A percentile compares a stretch with the other conserved stretches of the same genome.
Evolutionary conservation across 1,140 invertebrate species (phyloP).

Genomic region (Belonocnema kinseyi): DNA sequence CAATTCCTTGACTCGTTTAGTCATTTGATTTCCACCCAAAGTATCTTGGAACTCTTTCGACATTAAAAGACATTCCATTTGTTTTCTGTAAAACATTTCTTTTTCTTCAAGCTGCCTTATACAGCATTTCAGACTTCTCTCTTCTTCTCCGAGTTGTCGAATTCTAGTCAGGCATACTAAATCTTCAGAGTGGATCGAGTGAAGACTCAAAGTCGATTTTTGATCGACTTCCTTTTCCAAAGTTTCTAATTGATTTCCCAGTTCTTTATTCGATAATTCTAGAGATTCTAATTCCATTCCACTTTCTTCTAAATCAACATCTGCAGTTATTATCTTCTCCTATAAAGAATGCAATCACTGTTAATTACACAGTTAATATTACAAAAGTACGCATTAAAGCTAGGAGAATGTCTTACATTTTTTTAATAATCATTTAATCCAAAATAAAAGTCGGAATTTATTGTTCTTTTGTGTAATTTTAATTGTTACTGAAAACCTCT

Average conservation of each 20-base stretch:
- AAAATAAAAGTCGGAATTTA: neutral
- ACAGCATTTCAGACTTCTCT: constrained; percentile 59
- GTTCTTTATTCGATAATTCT: constrained; percentile 58
- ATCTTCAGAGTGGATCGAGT: constrained; percentile 65
- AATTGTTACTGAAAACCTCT: constrained; percentile 2
- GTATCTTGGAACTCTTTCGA: constrained; percentile 36
- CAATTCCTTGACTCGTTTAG: constrained; percentile 26
- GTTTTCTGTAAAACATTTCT: constrained; percentile 56
- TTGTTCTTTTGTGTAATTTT: neutral
- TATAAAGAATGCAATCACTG: constrained; percentile 37
- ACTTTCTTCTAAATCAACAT: constrained; percentile 64
- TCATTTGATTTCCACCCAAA: constrained; percentile 26
- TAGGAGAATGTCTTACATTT: neutral
- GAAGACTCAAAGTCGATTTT: constrained; percentile 52
- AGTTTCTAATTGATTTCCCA: constrained; percentile 48
- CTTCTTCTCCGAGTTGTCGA: constrained; percentile 60
- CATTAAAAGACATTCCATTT: constrained; percentile 47
- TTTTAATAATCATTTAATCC: neutral
- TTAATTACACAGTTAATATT: neutral
- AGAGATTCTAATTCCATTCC: constrained; percentile 62
- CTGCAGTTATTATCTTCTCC: constrained; percentile 68
- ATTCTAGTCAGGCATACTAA: constrained; percentile 62
- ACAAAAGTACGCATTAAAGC: neutral
- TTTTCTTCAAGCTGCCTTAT: constrained; percentile 62
- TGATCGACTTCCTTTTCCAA: constrained; percentile 54